A percentile compares a stretch with the other conserved stretches of the same genome.
Conservation (phyloP, 2,888 invertebrate species). For the Ormyrus pomaceus region DNA sequence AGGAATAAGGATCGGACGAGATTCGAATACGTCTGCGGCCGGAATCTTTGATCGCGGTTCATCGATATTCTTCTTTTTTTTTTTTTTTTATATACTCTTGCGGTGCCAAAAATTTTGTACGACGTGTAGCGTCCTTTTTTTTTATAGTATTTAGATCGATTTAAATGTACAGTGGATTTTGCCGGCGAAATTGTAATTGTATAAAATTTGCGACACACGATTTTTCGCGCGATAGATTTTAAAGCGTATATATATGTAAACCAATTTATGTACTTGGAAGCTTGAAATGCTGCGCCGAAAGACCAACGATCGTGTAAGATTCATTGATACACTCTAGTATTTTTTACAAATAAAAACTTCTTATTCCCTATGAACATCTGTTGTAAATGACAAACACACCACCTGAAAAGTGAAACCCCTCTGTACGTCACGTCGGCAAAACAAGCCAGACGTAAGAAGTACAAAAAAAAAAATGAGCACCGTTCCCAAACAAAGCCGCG, state of each 20-base stretch:
- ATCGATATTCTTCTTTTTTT: neutral
- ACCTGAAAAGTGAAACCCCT: constrained; percentile 36
- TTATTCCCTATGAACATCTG: constrained; percentile 13
- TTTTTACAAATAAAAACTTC: constrained; percentile 26
- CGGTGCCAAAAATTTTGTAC: constrained; percentile 41
- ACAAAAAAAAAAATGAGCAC: too few relatives aligned
- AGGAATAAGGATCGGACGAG: neutral
- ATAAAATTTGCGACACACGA: too few relatives aligned
- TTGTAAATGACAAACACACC: constrained; percentile 26
- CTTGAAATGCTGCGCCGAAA: neutral
- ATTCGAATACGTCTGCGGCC: constrained; percentile 23
- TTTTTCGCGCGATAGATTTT: too few relatives aligned
- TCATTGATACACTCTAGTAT: constrained; percentile 22
- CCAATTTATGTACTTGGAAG: too few relatives aligned
- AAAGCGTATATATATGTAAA: too few relatives aligned
- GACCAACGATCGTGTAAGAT: neutral
- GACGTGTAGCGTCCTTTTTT: neutral
- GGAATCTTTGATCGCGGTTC: constrained; percentile 16
- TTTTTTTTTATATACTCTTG: constrained; percentile 16
- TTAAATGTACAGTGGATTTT: constrained; percentile 2
- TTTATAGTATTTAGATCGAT: constrained; percentile 10
- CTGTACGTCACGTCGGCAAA: constrained; percentile 19
- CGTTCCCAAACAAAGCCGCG: constrained; percentile 23
- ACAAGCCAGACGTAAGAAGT: constrained; percentile 40
- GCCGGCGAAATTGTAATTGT: too few relatives aligned